phyloP scores from a whole-genome alignment of 1,140 invertebrate genomes.

The Bicyclus anynana region DNA sequence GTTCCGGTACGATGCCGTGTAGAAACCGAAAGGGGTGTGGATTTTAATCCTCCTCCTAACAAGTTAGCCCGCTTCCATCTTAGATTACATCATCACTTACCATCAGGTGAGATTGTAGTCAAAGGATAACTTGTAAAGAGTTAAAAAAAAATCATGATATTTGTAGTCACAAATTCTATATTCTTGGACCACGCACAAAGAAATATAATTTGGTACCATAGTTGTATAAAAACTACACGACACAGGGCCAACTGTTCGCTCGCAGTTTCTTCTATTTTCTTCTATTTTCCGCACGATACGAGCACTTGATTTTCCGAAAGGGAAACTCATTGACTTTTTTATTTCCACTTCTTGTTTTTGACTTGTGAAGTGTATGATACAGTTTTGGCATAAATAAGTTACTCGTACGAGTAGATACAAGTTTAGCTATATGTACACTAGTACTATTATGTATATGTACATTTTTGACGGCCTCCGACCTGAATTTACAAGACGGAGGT shows the following conservation, averaged over 20 bases:
- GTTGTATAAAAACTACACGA: conserved; percentile 14
- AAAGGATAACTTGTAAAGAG: neutral
- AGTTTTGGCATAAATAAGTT: too few relatives aligned
- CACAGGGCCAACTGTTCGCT: conserved; percentile 8
- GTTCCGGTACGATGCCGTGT: too few relatives aligned
- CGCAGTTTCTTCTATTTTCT: conserved; percentile 10
- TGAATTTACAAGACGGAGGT: too few relatives aligned
- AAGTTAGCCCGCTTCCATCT: neutral
- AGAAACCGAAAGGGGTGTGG: too few relatives aligned
- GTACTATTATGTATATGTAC: too few relatives aligned
- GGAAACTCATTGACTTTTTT: conserved; percentile 12
- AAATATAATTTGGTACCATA: conserved; percentile 19
- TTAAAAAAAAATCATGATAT: neutral
- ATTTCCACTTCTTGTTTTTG: neutral
- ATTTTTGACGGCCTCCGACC: too few relatives aligned
- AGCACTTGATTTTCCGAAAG: conserved; percentile 9
- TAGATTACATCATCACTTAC: neutral
- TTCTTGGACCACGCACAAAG: neutral
- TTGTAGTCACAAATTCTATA: too few relatives aligned
- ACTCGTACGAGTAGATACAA: too few relatives aligned
- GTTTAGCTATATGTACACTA: too few relatives aligned
- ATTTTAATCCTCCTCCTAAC: too few relatives aligned
- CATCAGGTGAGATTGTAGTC: too few relatives aligned
- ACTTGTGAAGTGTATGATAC: neutral
- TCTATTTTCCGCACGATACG: conserved; percentile 8